Evolutionary conservation across 2,797 vertebrate genomes (phyloP).

Genomic region (Simalia tracyae): DNA sequence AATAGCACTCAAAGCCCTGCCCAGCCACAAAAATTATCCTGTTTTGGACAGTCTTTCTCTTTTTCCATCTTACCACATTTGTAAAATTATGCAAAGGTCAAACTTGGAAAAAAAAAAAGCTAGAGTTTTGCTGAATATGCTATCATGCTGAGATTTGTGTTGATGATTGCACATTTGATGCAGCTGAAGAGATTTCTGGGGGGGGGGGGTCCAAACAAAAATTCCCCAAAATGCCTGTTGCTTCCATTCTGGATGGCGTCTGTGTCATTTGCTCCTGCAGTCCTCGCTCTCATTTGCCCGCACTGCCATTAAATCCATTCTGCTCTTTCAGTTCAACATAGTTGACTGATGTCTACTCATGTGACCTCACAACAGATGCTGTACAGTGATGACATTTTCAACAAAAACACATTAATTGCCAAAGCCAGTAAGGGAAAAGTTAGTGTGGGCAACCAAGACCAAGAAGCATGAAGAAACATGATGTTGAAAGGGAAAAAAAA

Average conservation of each 20-base stretch:
- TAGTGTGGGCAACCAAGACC: not conserved
- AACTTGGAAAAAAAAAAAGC: fast-evolving
- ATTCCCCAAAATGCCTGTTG: not conserved
- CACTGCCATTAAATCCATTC: not conserved
- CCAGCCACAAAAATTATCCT: not conserved
- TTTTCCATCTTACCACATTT: not conserved
- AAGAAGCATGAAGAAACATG: not conserved
- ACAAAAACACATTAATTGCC: not conserved
- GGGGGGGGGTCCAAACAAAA: not conserved
- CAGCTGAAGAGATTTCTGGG: not conserved
- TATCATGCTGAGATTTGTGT: not conserved
- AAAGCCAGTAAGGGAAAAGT: not conserved
- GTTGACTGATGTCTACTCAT: not conserved
- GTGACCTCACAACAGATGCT: not conserved
- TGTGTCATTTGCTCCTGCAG: not conserved
- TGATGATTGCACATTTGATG: not conserved
- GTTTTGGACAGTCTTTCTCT: not conserved
- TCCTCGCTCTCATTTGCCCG: no score
- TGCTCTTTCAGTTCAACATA: not conserved
- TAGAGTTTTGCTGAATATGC: not conserved
- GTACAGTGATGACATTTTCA: not conserved
- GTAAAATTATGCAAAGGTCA: slow-evolving; percentile 48
- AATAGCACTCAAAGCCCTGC: no score
- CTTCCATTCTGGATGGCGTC: not conserved
- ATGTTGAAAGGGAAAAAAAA: not conserved